phyloP scores from a whole-genome alignment of 2,113 vertebrate species.

The Pimephales promelas region DNA sequence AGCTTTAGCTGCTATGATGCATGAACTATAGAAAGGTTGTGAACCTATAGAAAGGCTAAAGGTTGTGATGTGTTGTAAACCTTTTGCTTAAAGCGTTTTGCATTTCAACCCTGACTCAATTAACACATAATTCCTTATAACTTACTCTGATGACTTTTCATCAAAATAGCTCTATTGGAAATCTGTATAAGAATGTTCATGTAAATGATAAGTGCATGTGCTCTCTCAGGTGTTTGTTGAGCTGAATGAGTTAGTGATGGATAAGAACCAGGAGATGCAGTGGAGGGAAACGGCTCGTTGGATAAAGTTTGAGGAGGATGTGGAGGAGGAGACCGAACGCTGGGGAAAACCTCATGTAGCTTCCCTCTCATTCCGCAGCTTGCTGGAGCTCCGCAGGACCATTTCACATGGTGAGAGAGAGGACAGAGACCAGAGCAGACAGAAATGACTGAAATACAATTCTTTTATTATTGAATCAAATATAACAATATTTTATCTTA shows the following conservation, averaged over 20 bases:
- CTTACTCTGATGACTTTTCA: neutral
- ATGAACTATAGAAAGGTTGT: neutral
- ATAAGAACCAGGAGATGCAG: conserved; percentile 97
- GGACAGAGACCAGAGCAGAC: neutral
- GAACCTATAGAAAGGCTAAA: too few species aligned
- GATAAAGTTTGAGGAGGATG: conserved; percentile 99
- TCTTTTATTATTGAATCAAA: neutral
- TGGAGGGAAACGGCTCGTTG: conserved; percentile 98
- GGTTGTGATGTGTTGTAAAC: neutral
- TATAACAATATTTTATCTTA: neutral
- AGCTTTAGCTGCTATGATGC: neutral
- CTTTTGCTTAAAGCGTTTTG: too few species aligned
- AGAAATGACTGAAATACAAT: neutral
- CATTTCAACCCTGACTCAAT: neutral
- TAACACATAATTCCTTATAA: neutral
- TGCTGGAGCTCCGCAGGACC: conserved; percentile 91
- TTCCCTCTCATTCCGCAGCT: conserved; percentile 93
- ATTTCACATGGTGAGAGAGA: conserved; percentile 84
- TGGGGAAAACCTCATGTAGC: conserved; percentile 99
- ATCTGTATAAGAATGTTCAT: neutral
- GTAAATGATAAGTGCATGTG: neutral
- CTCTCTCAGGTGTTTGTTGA: conserved; percentile 91
- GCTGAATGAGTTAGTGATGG: conserved; percentile 93
- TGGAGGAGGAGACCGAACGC: conserved; percentile 95
- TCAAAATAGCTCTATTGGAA: neutral